Base-by-base conservation (phyloP, 2,113 vertebrate species). In the Passer domesticus region DNA sequence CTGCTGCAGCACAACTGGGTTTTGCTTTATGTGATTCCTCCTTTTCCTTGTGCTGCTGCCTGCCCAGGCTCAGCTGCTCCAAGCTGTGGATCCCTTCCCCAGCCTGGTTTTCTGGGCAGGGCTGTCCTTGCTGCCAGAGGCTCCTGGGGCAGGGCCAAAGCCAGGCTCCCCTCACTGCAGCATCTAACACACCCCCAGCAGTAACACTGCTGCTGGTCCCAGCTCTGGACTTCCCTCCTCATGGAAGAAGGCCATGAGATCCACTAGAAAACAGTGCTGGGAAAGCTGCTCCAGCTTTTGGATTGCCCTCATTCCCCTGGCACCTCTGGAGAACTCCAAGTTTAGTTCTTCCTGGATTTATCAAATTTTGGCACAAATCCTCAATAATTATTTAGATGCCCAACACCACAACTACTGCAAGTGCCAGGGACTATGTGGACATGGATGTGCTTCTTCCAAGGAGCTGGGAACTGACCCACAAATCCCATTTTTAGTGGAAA, bases 11-110 rank as follows among this genome's bases (percentile, higher is more conserved):
- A 52, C n/a, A 83, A 31, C 6, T 0, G 13, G 30, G 35, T 19
- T 72, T 52, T 7, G 6, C 83, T 82, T 30, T 3, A 3, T 5
- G 19, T 3, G 9, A 62, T 33, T 62, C 59, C 55, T 41, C 8
- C 4, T 66, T 37, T 20, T 9, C 68, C 62, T 52, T 0, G 3
- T 16, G 82, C 85, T 47, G 37, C 53, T 4, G n/a, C 6, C 53
- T 12, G n/a, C 16, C 58, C n/a, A 24, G 33, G 56, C n/a, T 59
- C 23, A 24, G 56, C 56, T 59, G n/a, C 77, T 76, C 70, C 41
- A 41, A 41, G 41, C 41, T 0, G 2, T 0, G 8, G 35, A 39
- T 6, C 27, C 30, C 39, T 43, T 50, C 53, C 14, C 0, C 0
- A 75, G n/a, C 52, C 7, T 31, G 1, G 4, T 4, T 15, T 72